Evolutionary conservation across 1,140 invertebrate species (phyloP).

Genomic region (Panagrolaimus sp.): DNA sequence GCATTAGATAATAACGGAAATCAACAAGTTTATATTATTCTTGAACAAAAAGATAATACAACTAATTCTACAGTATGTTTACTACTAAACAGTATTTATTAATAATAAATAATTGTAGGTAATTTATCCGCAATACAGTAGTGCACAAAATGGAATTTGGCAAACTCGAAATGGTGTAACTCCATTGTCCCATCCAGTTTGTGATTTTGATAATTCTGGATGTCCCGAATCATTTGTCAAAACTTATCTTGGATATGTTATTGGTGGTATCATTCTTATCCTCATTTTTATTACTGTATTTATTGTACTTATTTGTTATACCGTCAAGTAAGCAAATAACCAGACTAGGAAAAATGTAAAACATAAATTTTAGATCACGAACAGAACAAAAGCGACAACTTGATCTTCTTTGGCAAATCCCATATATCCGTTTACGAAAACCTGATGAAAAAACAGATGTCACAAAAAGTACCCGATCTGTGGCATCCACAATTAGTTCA

Average conservation of each 20-base stretch:
- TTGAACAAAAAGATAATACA: background rate
- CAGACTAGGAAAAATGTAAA: too few species aligned
- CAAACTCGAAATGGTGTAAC: background rate
- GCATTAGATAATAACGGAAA: background rate
- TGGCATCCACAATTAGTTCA: constrained; percentile 7
- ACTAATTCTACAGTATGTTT: background rate
- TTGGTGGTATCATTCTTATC: constrained; percentile 3
- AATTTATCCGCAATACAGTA: background rate
- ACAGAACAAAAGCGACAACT: constrained; percentile 8
- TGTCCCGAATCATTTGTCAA: background rate
- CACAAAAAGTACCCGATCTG: background rate
- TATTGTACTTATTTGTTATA: constrained; percentile 4
- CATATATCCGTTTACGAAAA: constrained; percentile 10
- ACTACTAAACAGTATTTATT: background rate
- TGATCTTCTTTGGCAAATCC: constrained; percentile 20
- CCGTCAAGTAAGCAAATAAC: too few species aligned
- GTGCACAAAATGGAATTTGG: constrained; percentile 15
- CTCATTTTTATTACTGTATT: background rate
- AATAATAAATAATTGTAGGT: background rate
- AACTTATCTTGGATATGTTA: background rate
- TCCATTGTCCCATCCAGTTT: constrained; percentile 18
- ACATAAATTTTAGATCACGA: background rate
- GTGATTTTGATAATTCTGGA: constrained; percentile 5
- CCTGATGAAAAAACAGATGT: constrained; percentile 22
- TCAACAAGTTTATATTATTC: constrained; percentile 1